Evolutionary conservation across 1,140 invertebrate species (phyloP), one percentile per base, ranked within the genome.

Genomic region (Atta colombica): DNA sequence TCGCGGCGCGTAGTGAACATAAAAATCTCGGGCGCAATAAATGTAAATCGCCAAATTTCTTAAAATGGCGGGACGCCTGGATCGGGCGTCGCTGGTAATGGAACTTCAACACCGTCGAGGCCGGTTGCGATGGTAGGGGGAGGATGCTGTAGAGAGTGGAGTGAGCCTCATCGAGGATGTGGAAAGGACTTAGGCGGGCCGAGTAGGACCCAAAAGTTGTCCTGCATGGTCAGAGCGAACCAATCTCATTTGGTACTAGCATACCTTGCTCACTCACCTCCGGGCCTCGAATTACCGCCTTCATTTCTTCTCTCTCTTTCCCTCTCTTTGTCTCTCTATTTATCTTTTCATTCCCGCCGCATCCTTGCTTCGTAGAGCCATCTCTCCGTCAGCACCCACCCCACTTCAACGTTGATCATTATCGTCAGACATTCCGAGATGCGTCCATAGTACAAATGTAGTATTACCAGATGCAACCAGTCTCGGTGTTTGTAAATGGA

Each of bases 161-260:
- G 21, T 63, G 21, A 85, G 75, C 53, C 75, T 87, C 51, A 74
- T 85, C 85, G 88, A 90, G 89, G 77, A 74, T 89, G 39, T 49
- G 66, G 21, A 90, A 89, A 90, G 78, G 86, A 90, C 88, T 87
- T 72, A 68, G 87, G 61, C 77, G 58, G 80, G 78, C 81, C 65
- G 77, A 87, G 77, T 72, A 72, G 89, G 77, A 81, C 89, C 88
- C 82, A 5, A 90, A 91, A 91, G 89, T 91, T 84, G 89, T 90
- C 87, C 84, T 91, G 81, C 87, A 77, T 75, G 86, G 89, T 66
- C 86, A 69, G 81, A 63, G 53, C 18, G 55, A 61, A 81, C 89
- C 87, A 91, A 91, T 91, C 90, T 91, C 89, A 89, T 91, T 91
- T 89, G 85, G 89, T 91, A 91, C 90, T 91, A 87, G 87, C 89